phyloP scores from a whole-genome alignment of 2,888 invertebrate genomes.

The Leucoma salicis region DNA sequence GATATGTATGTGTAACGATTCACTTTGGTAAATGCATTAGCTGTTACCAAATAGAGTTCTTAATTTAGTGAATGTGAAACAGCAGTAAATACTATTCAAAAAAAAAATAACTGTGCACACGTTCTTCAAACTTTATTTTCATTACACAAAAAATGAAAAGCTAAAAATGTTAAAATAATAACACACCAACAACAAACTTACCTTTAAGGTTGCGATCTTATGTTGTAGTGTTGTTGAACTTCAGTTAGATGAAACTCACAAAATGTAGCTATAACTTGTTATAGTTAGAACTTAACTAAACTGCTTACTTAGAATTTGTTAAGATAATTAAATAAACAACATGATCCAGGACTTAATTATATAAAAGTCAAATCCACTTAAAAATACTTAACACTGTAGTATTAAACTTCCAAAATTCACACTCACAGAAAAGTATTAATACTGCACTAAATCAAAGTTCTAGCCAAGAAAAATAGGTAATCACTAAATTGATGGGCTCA shows the following conservation, averaged over 20 bases:
- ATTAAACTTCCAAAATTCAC: slow-evolving; percentile 58
- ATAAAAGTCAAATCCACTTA: slow-evolving; percentile 47
- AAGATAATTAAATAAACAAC: slow-evolving; percentile 44
- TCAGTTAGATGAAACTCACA: slow-evolving; percentile 26
- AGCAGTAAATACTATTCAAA: no score
- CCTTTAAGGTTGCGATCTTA: slow-evolving; percentile 46
- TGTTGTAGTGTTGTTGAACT: slow-evolving; percentile 30
- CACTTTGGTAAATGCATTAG: no score
- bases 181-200: slow-evolving; percentile 18
- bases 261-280: slow-evolving; percentile 32
- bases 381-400: slow-evolving; percentile 44
- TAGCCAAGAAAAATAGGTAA: slow-evolving; percentile 16
- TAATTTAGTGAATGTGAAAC: no score
- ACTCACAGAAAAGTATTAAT: slow-evolving; percentile 57
- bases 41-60: no score
- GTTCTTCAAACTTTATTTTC: no score
- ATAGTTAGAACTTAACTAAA: slow-evolving; percentile 51
- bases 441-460: slow-evolving; percentile 31
- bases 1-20: no score
- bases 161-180: background rate
- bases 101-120: no score
- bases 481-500: slow-evolving; percentile 38
- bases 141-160: slow-evolving; percentile 6
- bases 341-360: slow-evolving; percentile 44
- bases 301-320: slow-evolving; percentile 41